These are phyloP conservation scores for Gobio occitaniae DNA, from an alignment of 2,797 vertebrate species.

Conservation along the genomic window DNA sequence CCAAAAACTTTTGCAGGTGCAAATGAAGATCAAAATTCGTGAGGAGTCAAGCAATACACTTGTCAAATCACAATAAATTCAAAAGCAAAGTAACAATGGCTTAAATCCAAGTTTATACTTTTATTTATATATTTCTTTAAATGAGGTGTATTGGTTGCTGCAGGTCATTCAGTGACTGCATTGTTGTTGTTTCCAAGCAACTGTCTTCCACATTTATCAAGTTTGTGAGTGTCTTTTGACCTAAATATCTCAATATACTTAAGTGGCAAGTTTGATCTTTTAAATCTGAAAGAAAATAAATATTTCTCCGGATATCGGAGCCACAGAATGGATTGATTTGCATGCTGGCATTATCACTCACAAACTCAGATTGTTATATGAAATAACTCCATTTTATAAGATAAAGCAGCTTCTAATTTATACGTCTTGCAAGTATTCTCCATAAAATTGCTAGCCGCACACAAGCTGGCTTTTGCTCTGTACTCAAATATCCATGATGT, in stretches of 20 bases:
- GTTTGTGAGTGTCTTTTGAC: slow-evolving; percentile 3
- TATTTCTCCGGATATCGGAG: background rate
- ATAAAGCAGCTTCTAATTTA: background rate
- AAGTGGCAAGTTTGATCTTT: background rate
- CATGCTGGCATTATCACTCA: background rate
- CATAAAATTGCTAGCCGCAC: slow-evolving; percentile 13
- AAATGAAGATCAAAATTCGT: slow-evolving; percentile 54
- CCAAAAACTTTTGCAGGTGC: slow-evolving; percentile 49
- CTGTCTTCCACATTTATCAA: slow-evolving; percentile 20
- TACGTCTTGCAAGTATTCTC: slow-evolving; percentile 30
- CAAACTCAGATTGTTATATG: background rate
- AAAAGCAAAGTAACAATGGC: slow-evolving; percentile 1
- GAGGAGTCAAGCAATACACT: slow-evolving; percentile 30
- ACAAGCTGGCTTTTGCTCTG: slow-evolving; percentile 38
- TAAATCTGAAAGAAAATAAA: background rate
- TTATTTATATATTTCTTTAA: slow-evolving; percentile 24
- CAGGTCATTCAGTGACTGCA: slow-evolving; percentile 3
- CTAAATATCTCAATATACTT: background rate
- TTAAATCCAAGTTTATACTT: background rate
- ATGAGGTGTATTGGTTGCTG: slow-evolving; percentile 20
- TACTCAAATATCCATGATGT: slow-evolving; percentile 48
- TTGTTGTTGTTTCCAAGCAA: slow-evolving; percentile 44
- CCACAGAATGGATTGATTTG: background rate
- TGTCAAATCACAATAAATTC: slow-evolving; percentile 34
- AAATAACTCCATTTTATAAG: background rate